Base-by-base conservation (phyloP, 2,888 invertebrate species). In the Caenorhabditis zanzibari region DNA sequence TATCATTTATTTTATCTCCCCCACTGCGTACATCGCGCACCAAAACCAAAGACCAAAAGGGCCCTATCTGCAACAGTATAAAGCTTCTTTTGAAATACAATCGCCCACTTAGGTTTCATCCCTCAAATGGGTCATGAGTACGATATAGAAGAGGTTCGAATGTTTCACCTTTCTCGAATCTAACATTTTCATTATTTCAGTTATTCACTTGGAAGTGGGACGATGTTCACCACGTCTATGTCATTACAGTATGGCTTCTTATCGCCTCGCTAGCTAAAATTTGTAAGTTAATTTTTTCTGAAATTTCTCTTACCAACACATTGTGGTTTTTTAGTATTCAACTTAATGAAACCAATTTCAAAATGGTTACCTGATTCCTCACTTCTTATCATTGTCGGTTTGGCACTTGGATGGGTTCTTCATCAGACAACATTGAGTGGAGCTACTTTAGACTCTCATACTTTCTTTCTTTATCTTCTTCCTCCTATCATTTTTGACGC, bases 401-500 rank as follows among this genome's bases (percentile, higher is more conserved):
- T 98, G 56, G 94, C n/a, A 16, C 63, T 81, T 16, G 79, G 81
- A 19, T 82, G 69, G 44, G 44, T 82, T 12, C 72, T 80, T 10
- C 80, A 77, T 58, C 66, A 84, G 35, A 81, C 74, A 32, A 35
- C 72, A 19, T 49, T 81, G 38, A 74, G 63, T 75, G 72, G 80
- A 44, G 81, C 73, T 16, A 76, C 81, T 2, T 72, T 87, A 44
- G 87, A 87, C 58, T 74, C 85, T 54, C 96, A 96, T 93, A 96
- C 96, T 14, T 98, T 98, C 95, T 98, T 98, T 94, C 95, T 98
- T 88, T 97, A 96, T 93, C 96, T 98, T 96, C 94, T 99, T 91
- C 98, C 98, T 49, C 98, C 98, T 54, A 98, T 99, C 91, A 98
- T 99, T 89, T 94, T 98, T 92, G 98, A 99, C 93, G 98, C 98